phyloP scores from a whole-genome alignment of 1,140 invertebrate species.

The Eumaeus atala region DNA sequence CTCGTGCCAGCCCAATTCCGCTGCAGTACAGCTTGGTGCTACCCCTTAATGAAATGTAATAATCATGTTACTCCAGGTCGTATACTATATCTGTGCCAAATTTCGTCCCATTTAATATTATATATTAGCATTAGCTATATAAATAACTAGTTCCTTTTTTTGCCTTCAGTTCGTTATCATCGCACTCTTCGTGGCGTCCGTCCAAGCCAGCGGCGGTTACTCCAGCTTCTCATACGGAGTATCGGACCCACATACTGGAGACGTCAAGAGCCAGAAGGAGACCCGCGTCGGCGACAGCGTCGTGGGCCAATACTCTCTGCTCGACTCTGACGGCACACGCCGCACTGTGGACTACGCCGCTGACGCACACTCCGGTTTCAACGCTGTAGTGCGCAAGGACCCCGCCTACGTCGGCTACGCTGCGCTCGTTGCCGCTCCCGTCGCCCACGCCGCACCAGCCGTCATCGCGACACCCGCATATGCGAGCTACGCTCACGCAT shows the following conservation, averaged over 20 bases:
- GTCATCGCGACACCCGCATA: slow-evolving; percentile 2
- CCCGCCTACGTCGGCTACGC: slow-evolving; percentile 22
- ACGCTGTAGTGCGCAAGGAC: slow-evolving; percentile 64
- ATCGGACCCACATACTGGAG: slow-evolving; percentile 68
- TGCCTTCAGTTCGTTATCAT: slow-evolving; percentile 39
- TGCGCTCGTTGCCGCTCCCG: background rate
- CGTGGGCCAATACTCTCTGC: slow-evolving; percentile 66
- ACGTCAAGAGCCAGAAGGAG: slow-evolving; percentile 69
- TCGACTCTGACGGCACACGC: slow-evolving; percentile 67
- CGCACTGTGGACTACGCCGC: slow-evolving; percentile 68
- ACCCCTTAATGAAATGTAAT: too few relatives aligned
- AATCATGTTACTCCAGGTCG: too few relatives aligned
- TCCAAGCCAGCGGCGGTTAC: slow-evolving; percentile 38
- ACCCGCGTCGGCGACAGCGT: slow-evolving; percentile 73
- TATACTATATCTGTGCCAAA: too few relatives aligned
- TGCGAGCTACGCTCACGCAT: background rate
- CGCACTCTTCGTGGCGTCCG: slow-evolving; percentile 30
- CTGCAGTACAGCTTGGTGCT: too few relatives aligned
- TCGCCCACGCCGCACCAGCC: slow-evolving; percentile 9
- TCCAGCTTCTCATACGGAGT: slow-evolving; percentile 61
- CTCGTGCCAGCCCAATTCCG: too few relatives aligned
- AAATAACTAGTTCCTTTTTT: background rate
- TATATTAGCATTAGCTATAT: too few relatives aligned
- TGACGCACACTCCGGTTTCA: slow-evolving; percentile 59
- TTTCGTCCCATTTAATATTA: too few relatives aligned